Evolutionary conservation across 1,140 invertebrate species (phyloP), one percentile per base, ranked within the genome.

Genomic region (Grapholita molesta): DNA sequence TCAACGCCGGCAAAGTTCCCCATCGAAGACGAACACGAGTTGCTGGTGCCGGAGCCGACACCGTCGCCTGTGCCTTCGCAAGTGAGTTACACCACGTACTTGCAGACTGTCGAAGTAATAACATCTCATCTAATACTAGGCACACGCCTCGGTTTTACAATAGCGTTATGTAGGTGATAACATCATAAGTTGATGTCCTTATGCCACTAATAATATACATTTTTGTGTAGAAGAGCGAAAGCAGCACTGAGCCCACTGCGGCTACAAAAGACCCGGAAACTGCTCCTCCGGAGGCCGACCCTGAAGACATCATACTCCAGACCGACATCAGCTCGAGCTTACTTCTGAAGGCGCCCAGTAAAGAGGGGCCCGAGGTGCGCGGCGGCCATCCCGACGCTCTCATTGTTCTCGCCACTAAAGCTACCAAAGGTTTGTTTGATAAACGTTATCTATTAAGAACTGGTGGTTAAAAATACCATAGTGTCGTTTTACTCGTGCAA

Each of bases 381-480:
- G 98, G 98, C 7, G 98, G 98, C 33, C 94, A 96, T 75, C 95
- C 97, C 0, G 97, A 99, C 90, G 97, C 97, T 1, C 94, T 99
- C 24, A 95, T 99, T 69, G 97, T 99, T 68, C 96, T 98, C 84
- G 98, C 98, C 18, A 98, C 98, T 61, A 97, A 97, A 91, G 96
- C 96, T 66, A 96, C 96, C 81, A 98, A 97, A 94, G 96, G 96
- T 93, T 82, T 48, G 25, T 23, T 55, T 25, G 7, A 21, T 7
- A 21, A 8, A 15, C 7, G 5, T 5, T 21, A 48, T 21, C 8
- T 0, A 48, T 0, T 8, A 48, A 48, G 9, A 48, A 9, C n/a
- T 15, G 0, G n/a, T n/a, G n/a, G n/a, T n/a, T n/a, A n/a, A n/a
- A n/a, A n/a, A n/a, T n/a, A n/a, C n/a, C n/a, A n/a, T n/a, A n/a